A percentile compares a stretch with the other conserved stretches of the same genome.
These are phyloP conservation scores for Azemiops feae DNA, from an alignment of 2,113 vertebrate genomes.

Conservation along the genomic window DNA sequence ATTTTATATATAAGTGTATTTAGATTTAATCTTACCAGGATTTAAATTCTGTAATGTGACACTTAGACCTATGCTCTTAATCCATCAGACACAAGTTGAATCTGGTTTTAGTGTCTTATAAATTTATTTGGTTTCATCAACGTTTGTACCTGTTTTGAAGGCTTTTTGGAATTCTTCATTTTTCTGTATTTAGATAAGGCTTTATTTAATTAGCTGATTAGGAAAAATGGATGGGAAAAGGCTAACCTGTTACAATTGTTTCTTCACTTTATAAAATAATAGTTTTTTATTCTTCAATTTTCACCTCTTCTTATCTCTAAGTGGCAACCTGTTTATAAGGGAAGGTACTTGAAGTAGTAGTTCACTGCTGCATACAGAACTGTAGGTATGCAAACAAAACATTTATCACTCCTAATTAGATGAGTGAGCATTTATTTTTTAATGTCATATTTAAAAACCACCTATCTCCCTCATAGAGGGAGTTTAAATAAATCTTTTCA, in stretches of 20 bases:
- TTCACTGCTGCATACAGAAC: neutral
- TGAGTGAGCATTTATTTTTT: neutral
- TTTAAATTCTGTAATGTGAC: neutral
- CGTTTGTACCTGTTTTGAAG: neutral
- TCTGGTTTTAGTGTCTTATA: neutral
- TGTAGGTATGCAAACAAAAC: neutral
- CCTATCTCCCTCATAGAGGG: no score
- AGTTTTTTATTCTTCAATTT: neutral
- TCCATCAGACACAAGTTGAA: neutral
- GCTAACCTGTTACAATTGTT: neutral
- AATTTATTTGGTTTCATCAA: neutral
- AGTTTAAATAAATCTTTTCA: neutral
- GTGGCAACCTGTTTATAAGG: neutral
- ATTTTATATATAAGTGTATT: neutral
- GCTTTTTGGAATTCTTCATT: neutral
- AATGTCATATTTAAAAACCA: no score
- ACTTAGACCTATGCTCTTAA: fast-evolving
- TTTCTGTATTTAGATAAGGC: neutral
- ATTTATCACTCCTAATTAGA: neutral
- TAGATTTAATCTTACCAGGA: neutral
- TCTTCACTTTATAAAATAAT: conserved; percentile 26
- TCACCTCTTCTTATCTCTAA: neutral
- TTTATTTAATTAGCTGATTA: conserved; percentile 1
- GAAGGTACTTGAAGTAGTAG: neutral
- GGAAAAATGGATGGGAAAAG: conserved; percentile 39